Conservation (phyloP, 2,888 invertebrate genomes). For the Apamea sordens region DNA sequence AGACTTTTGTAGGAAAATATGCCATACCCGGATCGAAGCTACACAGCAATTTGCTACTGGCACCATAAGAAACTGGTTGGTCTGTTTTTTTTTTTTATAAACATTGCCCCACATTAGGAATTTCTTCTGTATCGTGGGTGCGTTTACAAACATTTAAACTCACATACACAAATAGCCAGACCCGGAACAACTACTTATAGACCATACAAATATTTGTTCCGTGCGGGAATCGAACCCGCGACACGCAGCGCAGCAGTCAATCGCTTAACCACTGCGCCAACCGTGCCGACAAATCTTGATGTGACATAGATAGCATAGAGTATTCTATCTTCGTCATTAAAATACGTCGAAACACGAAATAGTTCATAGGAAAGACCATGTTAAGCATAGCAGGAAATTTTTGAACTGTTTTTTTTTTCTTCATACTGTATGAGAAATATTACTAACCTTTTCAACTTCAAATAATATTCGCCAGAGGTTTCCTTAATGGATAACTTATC, state of each 20-base stretch:
- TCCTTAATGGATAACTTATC: constrained; percentile 98
- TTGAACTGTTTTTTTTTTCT: not conserved
- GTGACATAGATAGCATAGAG: not conserved
- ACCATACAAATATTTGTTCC: too few species aligned
- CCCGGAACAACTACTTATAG: too few species aligned
- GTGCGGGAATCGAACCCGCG: too few species aligned
- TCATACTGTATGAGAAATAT: not conserved
- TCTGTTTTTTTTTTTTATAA: not conserved
- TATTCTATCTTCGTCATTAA: not conserved
- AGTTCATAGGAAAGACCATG: too few species aligned
- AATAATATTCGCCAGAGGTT: constrained; percentile 95
- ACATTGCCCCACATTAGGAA: too few species aligned
- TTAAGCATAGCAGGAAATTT: not conserved
- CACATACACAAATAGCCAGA: too few species aligned
- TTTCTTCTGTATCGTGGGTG: too few species aligned
- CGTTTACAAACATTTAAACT: too few species aligned
- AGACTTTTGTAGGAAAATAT: not conserved
- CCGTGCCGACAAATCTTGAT: not conserved
- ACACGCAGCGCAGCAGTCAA: too few species aligned
- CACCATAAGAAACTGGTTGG: not conserved
- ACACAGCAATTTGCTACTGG: not conserved
- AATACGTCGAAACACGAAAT: not conserved
- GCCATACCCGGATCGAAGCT: not conserved
- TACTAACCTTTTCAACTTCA: constrained; percentile 91
- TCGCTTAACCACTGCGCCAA: too few species aligned